Evolutionary conservation across 1,140 invertebrate genomes (phyloP).

Genomic region (Magallana gigas): DNA sequence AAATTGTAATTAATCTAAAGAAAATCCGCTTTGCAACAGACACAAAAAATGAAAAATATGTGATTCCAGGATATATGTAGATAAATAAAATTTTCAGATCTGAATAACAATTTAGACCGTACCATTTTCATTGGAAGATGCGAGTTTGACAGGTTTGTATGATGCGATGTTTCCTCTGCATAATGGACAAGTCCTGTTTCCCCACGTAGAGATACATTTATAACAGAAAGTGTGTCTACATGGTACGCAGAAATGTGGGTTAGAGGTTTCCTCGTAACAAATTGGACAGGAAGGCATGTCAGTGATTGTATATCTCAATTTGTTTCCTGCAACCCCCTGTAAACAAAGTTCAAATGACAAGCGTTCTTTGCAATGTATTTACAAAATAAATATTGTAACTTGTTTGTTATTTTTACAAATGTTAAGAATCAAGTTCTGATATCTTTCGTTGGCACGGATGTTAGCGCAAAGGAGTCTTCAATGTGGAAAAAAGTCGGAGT

Average conservation of each 20-base stretch:
- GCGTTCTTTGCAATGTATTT: neutral
- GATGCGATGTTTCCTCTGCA: neutral
- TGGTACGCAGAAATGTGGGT: neutral
- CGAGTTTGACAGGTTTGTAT: neutral
- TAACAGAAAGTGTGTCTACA: neutral
- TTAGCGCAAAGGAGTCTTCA: no score
- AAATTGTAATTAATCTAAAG: no score
- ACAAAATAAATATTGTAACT: neutral
- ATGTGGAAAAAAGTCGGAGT: no score
- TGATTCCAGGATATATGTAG: no score
- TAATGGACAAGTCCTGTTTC: neutral
- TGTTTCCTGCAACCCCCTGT: neutral
- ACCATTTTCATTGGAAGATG: neutral
- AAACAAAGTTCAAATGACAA: neutral
- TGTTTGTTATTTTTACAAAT: neutral
- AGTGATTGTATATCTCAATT: neutral
- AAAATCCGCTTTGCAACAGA: no score
- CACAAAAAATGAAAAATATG: no score
- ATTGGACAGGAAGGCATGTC: neutral
- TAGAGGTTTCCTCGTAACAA: neutral
- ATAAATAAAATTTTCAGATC: no score
- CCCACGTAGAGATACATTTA: neutral
- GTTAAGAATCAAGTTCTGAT: neutral
- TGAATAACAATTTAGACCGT: no score
- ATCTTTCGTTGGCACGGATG: no score